These are phyloP conservation scores for Crocodylus rhombifer DNA, from an alignment of 2,797 vertebrate genomes.

Conservation along the genomic window DNA sequence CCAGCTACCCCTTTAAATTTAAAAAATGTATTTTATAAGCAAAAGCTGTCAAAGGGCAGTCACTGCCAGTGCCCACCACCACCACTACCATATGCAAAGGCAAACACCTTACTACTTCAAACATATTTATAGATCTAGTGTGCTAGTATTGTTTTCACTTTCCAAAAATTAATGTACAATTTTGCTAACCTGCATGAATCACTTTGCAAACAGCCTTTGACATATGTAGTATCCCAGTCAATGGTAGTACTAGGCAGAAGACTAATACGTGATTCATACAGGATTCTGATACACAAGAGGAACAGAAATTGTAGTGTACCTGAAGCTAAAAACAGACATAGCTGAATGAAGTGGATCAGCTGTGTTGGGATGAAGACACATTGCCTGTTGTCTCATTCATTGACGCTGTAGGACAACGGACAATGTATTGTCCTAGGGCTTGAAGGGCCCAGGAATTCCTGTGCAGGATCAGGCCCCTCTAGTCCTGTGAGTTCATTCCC, in stretches of 20 bases:
- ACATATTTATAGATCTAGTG: background rate
- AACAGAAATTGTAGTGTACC: conserved; percentile 29
- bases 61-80: conserved; percentile 24
- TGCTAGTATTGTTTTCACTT: conserved; percentile 12
- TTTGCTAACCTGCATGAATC: conserved; percentile 39
- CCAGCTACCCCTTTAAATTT: conserved; percentile 15
- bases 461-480: no score
- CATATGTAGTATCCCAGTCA: background rate
- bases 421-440: no score
- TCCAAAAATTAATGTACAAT: background rate
- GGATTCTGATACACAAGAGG: rapidly evolving
- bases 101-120: conserved; percentile 18
- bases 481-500: no score
- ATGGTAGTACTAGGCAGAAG: background rate
- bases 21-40: conserved; percentile 35
- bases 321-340: conserved; percentile 16
- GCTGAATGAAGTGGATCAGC: no score
- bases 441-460: no score
- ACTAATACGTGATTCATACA: conserved; percentile 8
- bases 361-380: no score
- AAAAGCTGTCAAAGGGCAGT: background rate
- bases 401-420: no score
- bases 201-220: conserved; percentile 10
- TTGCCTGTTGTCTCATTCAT: no score
- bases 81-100: conserved; percentile 25